Evolutionary conservation across 2,888 invertebrate genomes (phyloP), one percentile per base, ranked within the genome.

Genomic region (Toxonevra muliebris): DNA sequence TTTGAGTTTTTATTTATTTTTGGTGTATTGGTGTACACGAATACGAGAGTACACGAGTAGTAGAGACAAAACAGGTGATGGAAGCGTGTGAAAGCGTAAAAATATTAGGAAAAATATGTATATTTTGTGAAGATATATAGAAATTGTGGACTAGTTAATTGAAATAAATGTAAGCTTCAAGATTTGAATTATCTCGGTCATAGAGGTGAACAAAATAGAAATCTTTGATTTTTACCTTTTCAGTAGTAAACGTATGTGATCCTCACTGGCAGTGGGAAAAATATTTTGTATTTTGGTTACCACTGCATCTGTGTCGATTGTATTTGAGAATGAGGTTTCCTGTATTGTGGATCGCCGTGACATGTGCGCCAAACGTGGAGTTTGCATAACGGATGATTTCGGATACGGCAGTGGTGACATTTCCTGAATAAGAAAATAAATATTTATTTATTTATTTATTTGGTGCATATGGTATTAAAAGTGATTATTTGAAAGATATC

Each of bases 211-310:
- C 30, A 7, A 30, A 30, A 30, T 12, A 48, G 3, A 17, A 88
- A 2, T n/a, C 50, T 60, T 64, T 30, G 30, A 30, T 7, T 30
- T 92, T 92, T 89, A 96, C 96, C 95, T 95, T 85, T 94, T 94
- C 64, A 96, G 85, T 74, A 96, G 87, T 75, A 95, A 88, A 77
- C 93, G 91, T 80, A 96, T 95, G 81, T 95, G 95, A 40, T 92
- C 92, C 79, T 96, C 95, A 69, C 92, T 90, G 63, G 95, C 96
- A 9, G 96, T 96, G 2, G 96, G 96, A 82, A 96, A 96, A 91
- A 95, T 92, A 57, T 93, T 90, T 77, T 92, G 90, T 76, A 95
- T 93, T 85, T 93, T 94, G 52, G 90, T 87, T 13, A 94, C 93
- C 67, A 92, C 88, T 9, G 91, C 89, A 75, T 94, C 93, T 0